These are phyloP conservation scores for Oedothorax gibbosus DNA, from an alignment of 1,140 invertebrate species.

Conservation along the genomic window DNA sequence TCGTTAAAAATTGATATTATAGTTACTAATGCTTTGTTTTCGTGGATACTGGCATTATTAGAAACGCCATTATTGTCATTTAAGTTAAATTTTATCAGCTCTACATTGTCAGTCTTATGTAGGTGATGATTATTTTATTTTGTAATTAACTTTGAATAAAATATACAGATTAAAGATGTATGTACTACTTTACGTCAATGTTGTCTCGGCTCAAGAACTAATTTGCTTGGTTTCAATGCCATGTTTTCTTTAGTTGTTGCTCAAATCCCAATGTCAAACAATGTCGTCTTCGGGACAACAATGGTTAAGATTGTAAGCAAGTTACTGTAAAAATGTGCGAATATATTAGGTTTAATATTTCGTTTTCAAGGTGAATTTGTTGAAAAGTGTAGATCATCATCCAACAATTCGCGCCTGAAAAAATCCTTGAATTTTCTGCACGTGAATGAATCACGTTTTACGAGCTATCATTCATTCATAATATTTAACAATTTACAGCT, in stretches of 20 bases:
- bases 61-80: background rate
- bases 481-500: background rate
- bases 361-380: constrained; percentile 26
- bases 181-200: background rate
- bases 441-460: constrained; percentile 5
- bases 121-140: background rate
- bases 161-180: background rate
- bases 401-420: constrained; percentile 7
- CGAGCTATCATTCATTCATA: constrained; percentile 22
- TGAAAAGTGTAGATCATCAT: constrained; percentile 33
- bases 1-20: background rate
- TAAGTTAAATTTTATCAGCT: background rate
- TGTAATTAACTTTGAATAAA: background rate
- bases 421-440: background rate
- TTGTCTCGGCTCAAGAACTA: background rate
- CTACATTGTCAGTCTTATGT: background rate
- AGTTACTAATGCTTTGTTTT: background rate
- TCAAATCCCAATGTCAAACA: constrained; percentile 55
- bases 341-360: constrained; percentile 5
- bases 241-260: constrained; percentile 13
- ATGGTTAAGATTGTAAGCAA: background rate
- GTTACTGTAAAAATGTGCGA: constrained; percentile 3
- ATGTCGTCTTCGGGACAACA: constrained; percentile 33
- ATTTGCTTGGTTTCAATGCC: constrained; percentile 20
- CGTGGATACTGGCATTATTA: background rate